phyloP scores from a whole-genome alignment of 2,888 invertebrate genomes.

The Volucella inanis region DNA sequence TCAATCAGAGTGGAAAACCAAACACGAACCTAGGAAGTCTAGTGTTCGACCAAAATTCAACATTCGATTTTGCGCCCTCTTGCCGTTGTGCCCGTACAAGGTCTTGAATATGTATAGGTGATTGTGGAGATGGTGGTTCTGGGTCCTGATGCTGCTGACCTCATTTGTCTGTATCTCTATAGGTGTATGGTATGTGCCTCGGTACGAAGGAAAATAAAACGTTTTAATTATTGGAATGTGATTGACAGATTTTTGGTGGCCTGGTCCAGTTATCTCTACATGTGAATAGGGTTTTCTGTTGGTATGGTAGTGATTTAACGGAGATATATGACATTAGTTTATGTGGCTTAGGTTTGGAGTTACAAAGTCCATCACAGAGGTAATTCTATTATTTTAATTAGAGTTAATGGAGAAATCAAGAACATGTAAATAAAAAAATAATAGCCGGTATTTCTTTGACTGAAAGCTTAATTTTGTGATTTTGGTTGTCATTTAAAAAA shows the following conservation, averaged over 20 bases:
- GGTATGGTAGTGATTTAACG: neutral
- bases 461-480: too few species aligned
- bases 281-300: slow-evolving; percentile 12
- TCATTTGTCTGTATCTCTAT: slow-evolving; percentile 33
- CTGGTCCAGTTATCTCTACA: neutral
- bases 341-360: slow-evolving; percentile 6
- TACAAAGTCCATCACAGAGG: slow-evolving; percentile 18
- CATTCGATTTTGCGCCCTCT: neutral
- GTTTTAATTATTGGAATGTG: slow-evolving; percentile 54
- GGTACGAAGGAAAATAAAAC: slow-evolving; percentile 43
- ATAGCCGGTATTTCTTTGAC: too few species aligned
- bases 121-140: neutral
- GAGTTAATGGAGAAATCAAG: slow-evolving; percentile 23
- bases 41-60: slow-evolving; percentile 39
- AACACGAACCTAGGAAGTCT: slow-evolving; percentile 20
- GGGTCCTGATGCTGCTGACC: neutral
- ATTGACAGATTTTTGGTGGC: slow-evolving; percentile 42
- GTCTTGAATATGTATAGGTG: neutral
- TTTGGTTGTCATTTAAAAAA: too few species aligned
- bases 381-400: slow-evolving; percentile 21
- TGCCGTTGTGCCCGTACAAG: neutral
- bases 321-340: neutral
- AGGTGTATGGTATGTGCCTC: too few species aligned
- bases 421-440: slow-evolving; percentile 1
- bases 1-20: slow-evolving; percentile 48